Evolutionary conservation across 1,140 invertebrate genomes (phyloP).

Genomic region (Drosophila pruinosa): DNA sequence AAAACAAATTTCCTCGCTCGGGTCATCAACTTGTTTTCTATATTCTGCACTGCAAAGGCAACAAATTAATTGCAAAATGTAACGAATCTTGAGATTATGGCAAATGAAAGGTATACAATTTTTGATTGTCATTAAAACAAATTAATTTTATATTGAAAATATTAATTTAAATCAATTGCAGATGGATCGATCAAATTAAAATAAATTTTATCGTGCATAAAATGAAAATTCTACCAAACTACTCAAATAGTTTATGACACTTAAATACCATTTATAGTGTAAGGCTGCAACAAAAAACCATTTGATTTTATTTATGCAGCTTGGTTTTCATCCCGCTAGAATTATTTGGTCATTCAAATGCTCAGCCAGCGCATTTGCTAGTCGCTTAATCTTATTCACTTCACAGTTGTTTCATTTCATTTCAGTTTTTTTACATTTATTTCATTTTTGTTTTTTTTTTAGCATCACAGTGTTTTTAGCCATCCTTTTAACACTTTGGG

Average conservation of each 20-base stretch:
- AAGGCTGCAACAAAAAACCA: no score
- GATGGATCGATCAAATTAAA: no score
- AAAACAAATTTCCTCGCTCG: not conserved
- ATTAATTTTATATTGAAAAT: no score
- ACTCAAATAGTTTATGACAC: no score
- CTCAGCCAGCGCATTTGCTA: slow-evolving; percentile 11
- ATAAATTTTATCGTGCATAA: no score
- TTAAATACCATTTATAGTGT: no score
- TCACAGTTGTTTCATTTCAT: not conserved
- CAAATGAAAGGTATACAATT: not conserved
- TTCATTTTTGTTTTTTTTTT: not conserved
- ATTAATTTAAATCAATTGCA: no score
- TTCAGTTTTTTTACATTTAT: not conserved
- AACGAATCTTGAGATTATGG: not conserved
- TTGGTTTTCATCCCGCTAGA: not conserved
- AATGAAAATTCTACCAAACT: no score
- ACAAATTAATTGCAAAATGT: not conserved
- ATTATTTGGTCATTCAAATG: slow-evolving; percentile 8
- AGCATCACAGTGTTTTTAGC: not conserved
- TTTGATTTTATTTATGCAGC: no score
- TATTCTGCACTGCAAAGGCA: not conserved
- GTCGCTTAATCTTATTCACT: slow-evolving; percentile 30
- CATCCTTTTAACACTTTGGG: slow-evolving; percentile 10
- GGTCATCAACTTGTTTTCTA: not conserved
- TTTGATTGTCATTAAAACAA: not conserved